Base-by-base conservation (phyloP, 2,797 vertebrate species). In the Labroides dimidiatus region DNA sequence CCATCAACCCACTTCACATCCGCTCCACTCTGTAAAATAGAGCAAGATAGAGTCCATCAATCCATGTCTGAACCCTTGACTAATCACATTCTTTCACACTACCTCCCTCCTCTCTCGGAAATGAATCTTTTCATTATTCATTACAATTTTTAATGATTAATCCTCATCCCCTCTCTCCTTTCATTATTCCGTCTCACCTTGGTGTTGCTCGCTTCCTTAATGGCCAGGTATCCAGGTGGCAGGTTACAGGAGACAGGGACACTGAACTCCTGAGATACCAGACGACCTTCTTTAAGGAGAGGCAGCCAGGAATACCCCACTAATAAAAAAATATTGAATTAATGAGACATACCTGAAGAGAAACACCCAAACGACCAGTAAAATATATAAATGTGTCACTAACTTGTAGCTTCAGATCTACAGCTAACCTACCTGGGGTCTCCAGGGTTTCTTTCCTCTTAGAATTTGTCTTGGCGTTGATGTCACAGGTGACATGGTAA, bases 391-490 rank as follows among this genome's bases (percentile, higher is more conserved):
- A 6, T 27, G 27, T 20, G 17, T 41, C 1, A 17, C 4, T 11
- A 37, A 39, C 33, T 10, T 17, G 20, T 15, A 15, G 9, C 53
- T 67, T 0, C 45, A 21, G 53, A 51, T 65, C 17, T 21, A 33
- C 10, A 44, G 42, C 7, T 10, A 15, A 30, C 75, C 82, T 93
- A 99, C 98, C 98, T 94, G 96, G 95, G 19, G 95, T 98, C 90
- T 99, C 98, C 87, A 99, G 93, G 72, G 95, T 90, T 84, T 99
- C 98, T 93, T 97, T 99, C 94, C 97, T 98, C 92, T 98, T 99
- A 56, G 96, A 93, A 69, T 95, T 98, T 43, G 97, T 96, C 94
- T 99, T 99, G 60, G 97, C 96, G 75, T 98, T 98, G 91, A 99
- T 98, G 91, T 99, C 98, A 90, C 98, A 99, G 59, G 96, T 98